Evolutionary conservation across 2,797 vertebrate species (phyloP).

Genomic region (Acanthurus lineatus): DNA sequence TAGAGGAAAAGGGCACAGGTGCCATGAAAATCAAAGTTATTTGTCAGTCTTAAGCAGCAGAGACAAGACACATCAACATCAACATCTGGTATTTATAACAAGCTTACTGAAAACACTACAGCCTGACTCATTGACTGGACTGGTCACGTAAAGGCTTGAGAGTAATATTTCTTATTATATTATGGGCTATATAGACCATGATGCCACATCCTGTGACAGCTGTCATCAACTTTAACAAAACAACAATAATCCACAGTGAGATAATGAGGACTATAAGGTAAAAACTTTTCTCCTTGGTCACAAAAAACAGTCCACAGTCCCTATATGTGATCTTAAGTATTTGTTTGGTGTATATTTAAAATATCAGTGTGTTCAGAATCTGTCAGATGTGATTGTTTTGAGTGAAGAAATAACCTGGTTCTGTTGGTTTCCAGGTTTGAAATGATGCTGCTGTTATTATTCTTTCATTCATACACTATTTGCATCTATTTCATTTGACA

Average conservation of each 20-base stretch:
- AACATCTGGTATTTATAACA: not conserved
- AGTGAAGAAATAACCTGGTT: not conserved
- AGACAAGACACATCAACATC: slow-evolving; percentile 28
- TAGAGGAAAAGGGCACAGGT: slow-evolving; percentile 23
- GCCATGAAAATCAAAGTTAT: slow-evolving; percentile 10
- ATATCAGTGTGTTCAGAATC: not conserved
- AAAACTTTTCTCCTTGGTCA: not conserved
- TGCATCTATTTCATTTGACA: not conserved
- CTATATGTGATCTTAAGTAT: slow-evolving; percentile 20
- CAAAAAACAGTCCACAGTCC: not conserved
- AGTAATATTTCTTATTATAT: slow-evolving; percentile 31
- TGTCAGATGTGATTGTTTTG: not conserved
- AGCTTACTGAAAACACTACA: slow-evolving; percentile 47
- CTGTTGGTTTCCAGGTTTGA: not conserved
- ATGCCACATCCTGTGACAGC: slow-evolving; percentile 18
- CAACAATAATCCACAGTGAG: not conserved
- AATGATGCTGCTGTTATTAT: not conserved
- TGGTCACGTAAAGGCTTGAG: slow-evolving; percentile 3
- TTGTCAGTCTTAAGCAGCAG: slow-evolving; percentile 1
- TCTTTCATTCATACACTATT: not conserved
- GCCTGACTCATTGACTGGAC: slow-evolving; percentile 16
- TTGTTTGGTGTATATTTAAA: not conserved
- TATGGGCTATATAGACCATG: slow-evolving; percentile 7
- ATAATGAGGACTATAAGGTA: not conserved
- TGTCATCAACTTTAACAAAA: slow-evolving; percentile 9